These are phyloP conservation scores for Melinaea menophilus DNA, from an alignment of 2,888 invertebrate species.

Conservation along the genomic window DNA sequence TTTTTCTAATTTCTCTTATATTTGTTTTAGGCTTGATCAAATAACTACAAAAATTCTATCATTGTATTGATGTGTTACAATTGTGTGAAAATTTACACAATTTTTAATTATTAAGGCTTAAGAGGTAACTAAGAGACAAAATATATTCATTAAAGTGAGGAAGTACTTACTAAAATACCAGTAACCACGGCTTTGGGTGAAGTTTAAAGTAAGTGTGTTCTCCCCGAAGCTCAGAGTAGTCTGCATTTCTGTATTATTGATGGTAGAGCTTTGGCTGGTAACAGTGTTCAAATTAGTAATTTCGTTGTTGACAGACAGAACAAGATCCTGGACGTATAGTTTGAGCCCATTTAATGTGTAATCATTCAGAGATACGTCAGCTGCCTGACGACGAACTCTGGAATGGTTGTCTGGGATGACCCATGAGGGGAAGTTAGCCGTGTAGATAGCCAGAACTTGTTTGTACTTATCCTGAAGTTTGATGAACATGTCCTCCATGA, in stretches of 20 bases:
- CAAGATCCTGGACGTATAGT: slow-evolving; percentile 41
- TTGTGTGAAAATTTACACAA: no score
- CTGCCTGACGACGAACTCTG: slow-evolving; percentile 52
- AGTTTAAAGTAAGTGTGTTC: slow-evolving; percentile 48
- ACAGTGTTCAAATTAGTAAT: slow-evolving; percentile 25
- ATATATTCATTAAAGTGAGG: neutral
- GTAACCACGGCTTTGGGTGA: slow-evolving; percentile 50
- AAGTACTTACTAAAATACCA: slow-evolving; percentile 63
- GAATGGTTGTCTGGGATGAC: slow-evolving; percentile 46
- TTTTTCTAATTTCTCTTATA: no score
- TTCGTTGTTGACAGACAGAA: slow-evolving; percentile 20
- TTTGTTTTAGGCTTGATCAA: no score
- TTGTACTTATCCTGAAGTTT: slow-evolving; percentile 63
- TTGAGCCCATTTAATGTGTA: slow-evolving; percentile 44
- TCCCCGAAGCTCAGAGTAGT: slow-evolving; percentile 46
- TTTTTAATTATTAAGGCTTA: no score
- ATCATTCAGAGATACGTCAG: slow-evolving; percentile 22
- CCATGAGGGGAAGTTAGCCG: slow-evolving; percentile 77
- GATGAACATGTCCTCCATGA: slow-evolving; percentile 74
- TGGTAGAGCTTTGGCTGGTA: slow-evolving; percentile 17
- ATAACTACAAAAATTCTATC: no score
- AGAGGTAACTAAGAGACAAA: no score
- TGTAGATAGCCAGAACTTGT: slow-evolving; percentile 77
- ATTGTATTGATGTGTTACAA: no score
- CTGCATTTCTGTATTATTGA: slow-evolving; percentile 38